Conservation (phyloP, 2,113 vertebrate species). For the Hippocampus comes region DNA sequence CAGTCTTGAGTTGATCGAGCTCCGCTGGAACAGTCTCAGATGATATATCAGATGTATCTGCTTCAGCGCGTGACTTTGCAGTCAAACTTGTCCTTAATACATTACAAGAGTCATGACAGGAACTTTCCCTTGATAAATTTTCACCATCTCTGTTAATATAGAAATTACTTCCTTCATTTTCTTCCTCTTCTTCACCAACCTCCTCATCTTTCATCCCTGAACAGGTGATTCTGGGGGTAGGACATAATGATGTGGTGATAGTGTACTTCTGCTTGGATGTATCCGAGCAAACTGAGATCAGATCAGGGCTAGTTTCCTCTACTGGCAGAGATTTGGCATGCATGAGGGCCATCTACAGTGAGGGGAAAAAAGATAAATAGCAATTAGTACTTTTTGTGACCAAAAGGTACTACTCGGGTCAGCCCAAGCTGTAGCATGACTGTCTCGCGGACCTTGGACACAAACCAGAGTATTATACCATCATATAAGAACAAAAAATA, state of each 20-base stretch:
- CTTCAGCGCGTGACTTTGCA: not conserved
- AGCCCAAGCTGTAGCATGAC: not conserved
- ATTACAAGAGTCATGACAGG: not conserved
- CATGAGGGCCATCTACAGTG: slow-evolving; percentile 11
- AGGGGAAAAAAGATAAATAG: not conserved
- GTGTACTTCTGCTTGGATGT: not conserved
- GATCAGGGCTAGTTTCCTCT: slow-evolving; percentile 13
- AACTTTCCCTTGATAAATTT: slow-evolving; percentile 16
- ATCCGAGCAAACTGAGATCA: slow-evolving; percentile 17
- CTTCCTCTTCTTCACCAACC: slow-evolving; percentile 20
- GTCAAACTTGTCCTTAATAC: not conserved
- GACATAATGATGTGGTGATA: not conserved
- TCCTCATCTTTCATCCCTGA: slow-evolving; percentile 22
- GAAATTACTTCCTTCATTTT: not conserved
- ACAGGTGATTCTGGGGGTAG: not conserved
- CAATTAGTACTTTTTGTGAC: not conserved
- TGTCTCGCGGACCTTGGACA: not conserved
- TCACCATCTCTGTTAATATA: slow-evolving; percentile 33
- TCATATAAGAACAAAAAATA: no score
- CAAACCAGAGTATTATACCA: not conserved
- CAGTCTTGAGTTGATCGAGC: not conserved
- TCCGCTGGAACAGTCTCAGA: not conserved
- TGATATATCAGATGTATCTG: not conserved
- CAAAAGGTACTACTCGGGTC: not conserved
- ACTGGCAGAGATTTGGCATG: slow-evolving; percentile 13